phyloP scores from a whole-genome alignment of 2,888 invertebrate species.

The Mamestra brassicae region DNA sequence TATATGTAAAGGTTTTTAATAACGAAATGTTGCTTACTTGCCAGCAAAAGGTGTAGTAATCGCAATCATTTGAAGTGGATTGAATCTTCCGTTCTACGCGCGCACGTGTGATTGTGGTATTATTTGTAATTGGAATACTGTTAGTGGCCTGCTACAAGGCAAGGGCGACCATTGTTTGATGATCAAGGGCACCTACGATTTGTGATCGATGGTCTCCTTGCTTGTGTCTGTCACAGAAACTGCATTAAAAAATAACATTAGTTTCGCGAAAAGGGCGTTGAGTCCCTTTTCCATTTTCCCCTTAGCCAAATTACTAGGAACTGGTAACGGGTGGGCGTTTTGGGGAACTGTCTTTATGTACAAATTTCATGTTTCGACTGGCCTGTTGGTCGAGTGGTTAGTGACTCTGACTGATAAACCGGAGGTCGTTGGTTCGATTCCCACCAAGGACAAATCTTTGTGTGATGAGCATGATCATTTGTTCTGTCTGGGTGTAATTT shows the following conservation, averaged over 20 bases:
- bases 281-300: neutral
- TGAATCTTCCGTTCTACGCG: slow-evolving; percentile 31
- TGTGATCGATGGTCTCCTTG: neutral
- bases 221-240: neutral
- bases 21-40: neutral
- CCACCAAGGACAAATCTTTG: too few relatives aligned
- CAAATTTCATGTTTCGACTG: too few relatives aligned
- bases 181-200: neutral
- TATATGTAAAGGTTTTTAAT: too few relatives aligned
- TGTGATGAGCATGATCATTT: too few relatives aligned
- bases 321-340: too few relatives aligned
- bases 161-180: neutral
- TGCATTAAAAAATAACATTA: neutral
- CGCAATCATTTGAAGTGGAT: slow-evolving; percentile 24
- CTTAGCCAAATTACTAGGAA: too few relatives aligned
- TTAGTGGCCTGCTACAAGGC: neutral
- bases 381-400: too few relatives aligned
- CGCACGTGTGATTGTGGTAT: slow-evolving; percentile 29
- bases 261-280: neutral
- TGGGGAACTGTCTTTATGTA: too few relatives aligned
- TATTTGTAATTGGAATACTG: slow-evolving; percentile 1
- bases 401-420: too few relatives aligned
- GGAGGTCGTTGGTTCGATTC: too few relatives aligned
- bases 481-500: too few relatives aligned
- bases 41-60: slow-evolving; percentile 27